Base-by-base conservation (phyloP, 2,113 vertebrate genomes). In the Plecturocebus donacophilus region DNA sequence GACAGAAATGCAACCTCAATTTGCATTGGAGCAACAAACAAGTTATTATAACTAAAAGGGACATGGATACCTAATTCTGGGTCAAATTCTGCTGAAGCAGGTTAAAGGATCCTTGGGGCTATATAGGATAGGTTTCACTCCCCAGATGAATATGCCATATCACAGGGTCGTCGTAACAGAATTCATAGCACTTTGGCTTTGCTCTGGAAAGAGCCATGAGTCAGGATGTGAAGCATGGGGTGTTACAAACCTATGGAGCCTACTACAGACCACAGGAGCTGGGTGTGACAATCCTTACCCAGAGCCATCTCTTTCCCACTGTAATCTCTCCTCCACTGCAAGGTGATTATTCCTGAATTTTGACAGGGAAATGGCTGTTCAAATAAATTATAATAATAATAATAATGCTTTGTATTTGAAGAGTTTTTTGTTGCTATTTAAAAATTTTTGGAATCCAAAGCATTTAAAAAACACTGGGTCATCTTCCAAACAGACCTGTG, bases 341-440 rank as follows among this genome's bases (percentile, higher is more conserved):
- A 97, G 98, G 97, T 98, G 98, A 94, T 97, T 98, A 98, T 97
- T 98, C 97, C 98, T 98, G 96, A 98, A 98, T 98, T 98, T 97
- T 98, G 98, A 98, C 98, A 98, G 97, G 98, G 98, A 98, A 97
- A 98, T 98, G 98, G 98, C 98, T 98, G 97, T 98, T 98, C 97
- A 98, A 98, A 97, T 98, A 98, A 97, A 98, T 97, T 97, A 97
- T 98, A 97, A 97, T 98, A 97, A 90, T 87, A 98, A 85, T 96
- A 89, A 96, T 97, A 97, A 96, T 98, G 96, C 96, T 98, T 97
- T 97, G 97, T 97, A 97, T 98, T 91, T 98, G 97, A 97, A 97
- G 85, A 79, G 85, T 96, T 90, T 93, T 92, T 90, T 49, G 76
- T 85, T 77, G 61, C 45, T 52, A 19, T 56, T 66, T 79, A 42